Evolutionary conservation across 2,888 invertebrate species (phyloP), one percentile per base, ranked within the genome.

Genomic region (Eremobia ochroleuca): DNA sequence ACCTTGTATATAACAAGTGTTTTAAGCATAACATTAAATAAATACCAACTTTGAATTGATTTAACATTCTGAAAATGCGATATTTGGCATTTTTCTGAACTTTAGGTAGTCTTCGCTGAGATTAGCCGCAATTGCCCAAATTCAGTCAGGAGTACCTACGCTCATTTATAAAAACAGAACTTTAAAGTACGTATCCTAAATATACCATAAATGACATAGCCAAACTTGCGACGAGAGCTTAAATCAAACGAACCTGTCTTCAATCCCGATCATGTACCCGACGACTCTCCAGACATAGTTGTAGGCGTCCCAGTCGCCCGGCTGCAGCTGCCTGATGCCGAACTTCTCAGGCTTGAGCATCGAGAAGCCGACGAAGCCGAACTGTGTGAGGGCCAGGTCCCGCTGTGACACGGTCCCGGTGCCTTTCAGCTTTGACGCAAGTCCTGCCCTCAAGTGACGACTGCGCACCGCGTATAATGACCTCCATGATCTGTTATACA

Each of bases 251-350:
- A 87, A 98, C 98, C 97, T 97, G 88, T 99, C 98, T 86, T 98
- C 97, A 79, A 99, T 97, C 4, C 99, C 99, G 83, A 99, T 96
- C 92, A 98, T 95, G 90, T 98, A 97, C 0, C 99, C 99, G 66
- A 99, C 96, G 0, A 98, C 98, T 81, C 98, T 97, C 99, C 99
- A 99, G 91, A 98, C 97, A 93, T 99, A 98, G 11, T 98, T 95
- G 81, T 98, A 98, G 1, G 98, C 98, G 71, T 98, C 98, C 90
- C 98, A 96, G 82, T 98, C 98, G 64, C 97, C 97, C 0, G 96
- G 93, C 18, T 96, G 97, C 5, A 97, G 94, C 81, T 97, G 97
- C 15, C 97, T 93, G 25, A 99, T 95, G 0, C 98, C 98, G 67
- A 98, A 97, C 73, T 97, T 93, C 76, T 97, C 97, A 0, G 97